A percentile compares a stretch with the other conserved stretches of the same genome.
These are phyloP conservation scores for Thaleichthys pacificus DNA, from an alignment of 2,797 vertebrate genomes.

Conservation along the genomic window DNA sequence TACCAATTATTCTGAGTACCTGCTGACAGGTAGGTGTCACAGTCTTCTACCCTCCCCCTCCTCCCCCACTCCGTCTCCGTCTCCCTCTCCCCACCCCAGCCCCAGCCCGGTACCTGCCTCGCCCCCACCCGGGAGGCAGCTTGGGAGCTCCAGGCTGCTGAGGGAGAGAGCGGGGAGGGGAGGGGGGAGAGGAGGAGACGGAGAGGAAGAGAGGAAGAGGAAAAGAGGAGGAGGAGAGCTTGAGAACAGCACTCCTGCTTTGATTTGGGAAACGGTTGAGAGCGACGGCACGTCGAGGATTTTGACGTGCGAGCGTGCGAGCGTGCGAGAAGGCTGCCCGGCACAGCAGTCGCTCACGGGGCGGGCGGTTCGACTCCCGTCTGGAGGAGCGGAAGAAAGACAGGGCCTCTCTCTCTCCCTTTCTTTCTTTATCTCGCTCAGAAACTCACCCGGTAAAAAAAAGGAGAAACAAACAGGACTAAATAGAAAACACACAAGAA, in stretches of 20 bases:
- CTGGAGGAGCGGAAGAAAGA: background rate
- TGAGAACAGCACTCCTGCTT: slow-evolving; percentile 54
- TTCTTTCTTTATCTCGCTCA: background rate
- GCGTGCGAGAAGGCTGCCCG: slow-evolving; percentile 18
- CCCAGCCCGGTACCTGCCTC: slow-evolving; percentile 55
- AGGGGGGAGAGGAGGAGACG: slow-evolving; percentile 39
- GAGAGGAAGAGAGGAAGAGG: slow-evolving; percentile 20
- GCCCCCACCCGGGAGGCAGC: slow-evolving; percentile 56
- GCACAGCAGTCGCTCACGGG: slow-evolving; percentile 14
- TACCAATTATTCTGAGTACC: slow-evolving; percentile 84
- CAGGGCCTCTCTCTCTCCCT: slow-evolving; percentile 1
- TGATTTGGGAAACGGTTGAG: slow-evolving; percentile 60
- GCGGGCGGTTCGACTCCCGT: background rate
- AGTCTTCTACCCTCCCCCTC: slow-evolving; percentile 65
- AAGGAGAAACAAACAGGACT: slow-evolving; percentile 52
- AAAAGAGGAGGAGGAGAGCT: slow-evolving; percentile 41
- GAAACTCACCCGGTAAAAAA: background rate
- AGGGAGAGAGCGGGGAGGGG: slow-evolving; percentile 36
- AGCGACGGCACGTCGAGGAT: slow-evolving; percentile 19
- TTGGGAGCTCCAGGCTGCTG: slow-evolving; percentile 57
- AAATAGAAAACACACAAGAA: slow-evolving; percentile 74
- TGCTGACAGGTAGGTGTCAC: slow-evolving; percentile 83
- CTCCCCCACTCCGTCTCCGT: slow-evolving; percentile 47
- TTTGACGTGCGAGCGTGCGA: slow-evolving; percentile 12
- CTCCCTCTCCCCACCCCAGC: slow-evolving; percentile 51